Conservation (phyloP, 2,888 invertebrate species). For the Conchocele bisecta region DNA sequence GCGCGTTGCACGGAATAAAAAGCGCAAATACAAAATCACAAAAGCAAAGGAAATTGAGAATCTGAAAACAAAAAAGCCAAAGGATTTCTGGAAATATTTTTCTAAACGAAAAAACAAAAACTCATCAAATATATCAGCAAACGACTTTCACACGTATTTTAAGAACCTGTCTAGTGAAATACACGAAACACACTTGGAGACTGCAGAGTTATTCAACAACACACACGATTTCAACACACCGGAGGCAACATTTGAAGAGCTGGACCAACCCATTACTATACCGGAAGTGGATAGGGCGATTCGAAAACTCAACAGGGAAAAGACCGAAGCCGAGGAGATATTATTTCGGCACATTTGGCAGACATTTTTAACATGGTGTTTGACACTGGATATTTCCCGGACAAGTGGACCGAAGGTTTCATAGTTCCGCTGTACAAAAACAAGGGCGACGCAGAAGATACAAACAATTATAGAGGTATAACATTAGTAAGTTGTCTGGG, state of each 20-base stretch:
- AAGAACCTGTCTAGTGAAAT: not conserved
- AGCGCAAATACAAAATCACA: not conserved
- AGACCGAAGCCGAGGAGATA: slow-evolving; percentile 11
- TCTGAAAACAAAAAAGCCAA: no score
- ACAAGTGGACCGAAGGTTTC: slow-evolving; percentile 22
- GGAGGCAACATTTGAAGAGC: slow-evolving; percentile 10
- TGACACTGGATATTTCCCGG: slow-evolving; percentile 21
- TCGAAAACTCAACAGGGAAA: not conserved
- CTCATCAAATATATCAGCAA: not conserved
- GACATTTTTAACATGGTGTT: slow-evolving; percentile 32
- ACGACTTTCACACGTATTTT: slow-evolving; percentile 12
- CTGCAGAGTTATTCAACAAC: slow-evolving; percentile 2
- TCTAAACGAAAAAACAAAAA: not conserved
- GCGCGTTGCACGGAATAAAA: not conserved
- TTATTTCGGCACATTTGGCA: slow-evolving; percentile 11
- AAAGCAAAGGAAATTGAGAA: no score
- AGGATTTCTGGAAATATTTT: slow-evolving; percentile 16
- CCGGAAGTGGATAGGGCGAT: slow-evolving; percentile 3
- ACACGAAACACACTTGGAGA: not conserved
- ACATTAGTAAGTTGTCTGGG: slow-evolving; percentile 26
- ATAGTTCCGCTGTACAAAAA: slow-evolving; percentile 29
- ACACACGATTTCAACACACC: slow-evolving; percentile 7
- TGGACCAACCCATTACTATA: slow-evolving; percentile 7
- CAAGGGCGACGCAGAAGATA: slow-evolving; percentile 11
- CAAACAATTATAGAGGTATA: slow-evolving; percentile 37